phyloP scores from a whole-genome alignment of 2,113 vertebrate species.

The Apus apus region DNA sequence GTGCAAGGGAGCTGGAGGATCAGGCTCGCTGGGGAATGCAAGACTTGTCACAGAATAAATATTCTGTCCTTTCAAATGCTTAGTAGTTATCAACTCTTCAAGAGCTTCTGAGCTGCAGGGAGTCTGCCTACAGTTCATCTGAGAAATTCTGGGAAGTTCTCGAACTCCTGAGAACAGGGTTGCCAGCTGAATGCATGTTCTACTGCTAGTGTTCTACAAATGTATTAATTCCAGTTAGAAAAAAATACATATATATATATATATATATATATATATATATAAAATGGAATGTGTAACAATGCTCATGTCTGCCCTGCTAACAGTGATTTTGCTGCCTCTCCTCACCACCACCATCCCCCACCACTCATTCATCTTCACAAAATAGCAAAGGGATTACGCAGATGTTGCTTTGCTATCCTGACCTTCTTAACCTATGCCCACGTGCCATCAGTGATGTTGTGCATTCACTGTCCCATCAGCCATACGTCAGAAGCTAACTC shows the following conservation, averaged over 20 bases:
- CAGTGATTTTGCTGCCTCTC: background rate
- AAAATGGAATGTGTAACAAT: background rate
- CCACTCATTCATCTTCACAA: conserved; percentile 50
- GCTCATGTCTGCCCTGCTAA: background rate
- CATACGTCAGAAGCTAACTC: conserved; percentile 19
- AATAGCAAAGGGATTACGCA: conserved; percentile 47
- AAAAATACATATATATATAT: no score
- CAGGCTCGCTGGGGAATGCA: background rate
- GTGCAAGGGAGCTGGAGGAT: background rate
- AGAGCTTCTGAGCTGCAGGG: background rate
- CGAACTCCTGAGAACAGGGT: background rate
- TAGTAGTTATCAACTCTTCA: background rate
- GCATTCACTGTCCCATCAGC: background rate
- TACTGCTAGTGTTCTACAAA: background rate
- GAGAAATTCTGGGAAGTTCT: background rate
- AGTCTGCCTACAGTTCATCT: background rate
- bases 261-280: no score
- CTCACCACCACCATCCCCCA: background rate
- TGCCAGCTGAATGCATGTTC: background rate
- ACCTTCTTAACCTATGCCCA: conserved; percentile 62
- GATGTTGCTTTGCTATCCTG: conserved; percentile 57
- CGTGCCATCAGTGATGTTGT: background rate
- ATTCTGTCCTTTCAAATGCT: background rate
- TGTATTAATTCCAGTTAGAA: background rate
- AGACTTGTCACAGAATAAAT: background rate